These are phyloP conservation scores for Elmis aenea DNA, from an alignment of 2,888 invertebrate genomes.

Conservation along the genomic window DNA sequence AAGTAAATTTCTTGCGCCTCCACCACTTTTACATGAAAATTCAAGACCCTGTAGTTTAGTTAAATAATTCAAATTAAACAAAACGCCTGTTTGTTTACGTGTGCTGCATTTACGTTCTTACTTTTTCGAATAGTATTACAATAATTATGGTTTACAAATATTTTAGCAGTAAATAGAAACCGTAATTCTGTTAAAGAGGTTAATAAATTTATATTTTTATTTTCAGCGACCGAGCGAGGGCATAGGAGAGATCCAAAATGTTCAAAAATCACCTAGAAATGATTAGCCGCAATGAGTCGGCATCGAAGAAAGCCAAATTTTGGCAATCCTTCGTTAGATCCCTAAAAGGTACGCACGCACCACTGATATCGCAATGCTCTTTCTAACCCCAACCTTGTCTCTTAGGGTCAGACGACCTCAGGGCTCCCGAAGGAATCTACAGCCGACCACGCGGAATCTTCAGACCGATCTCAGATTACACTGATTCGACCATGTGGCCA, in stretches of 20 bases:
- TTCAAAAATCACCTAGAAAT: slow-evolving; percentile 89
- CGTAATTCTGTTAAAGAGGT: neutral
- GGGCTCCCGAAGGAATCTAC: slow-evolving; percentile 68
- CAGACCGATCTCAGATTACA: slow-evolving; percentile 66
- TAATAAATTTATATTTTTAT: neutral
- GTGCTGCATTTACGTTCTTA: no score
- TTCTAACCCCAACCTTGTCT: slow-evolving; percentile 8
- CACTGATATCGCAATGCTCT: slow-evolving; percentile 3
- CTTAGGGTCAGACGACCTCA: slow-evolving; percentile 85
- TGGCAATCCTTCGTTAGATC: slow-evolving; percentile 92
- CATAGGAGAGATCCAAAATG: slow-evolving; percentile 61
- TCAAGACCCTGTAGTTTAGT: no score
- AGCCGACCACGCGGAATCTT: slow-evolving; percentile 62
- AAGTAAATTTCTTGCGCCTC: no score
- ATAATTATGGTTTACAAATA: no score
- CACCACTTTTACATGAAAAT: no score
- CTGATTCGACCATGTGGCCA: slow-evolving; percentile 68
- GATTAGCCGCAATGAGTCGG: slow-evolving; percentile 88
- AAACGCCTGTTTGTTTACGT: no score
- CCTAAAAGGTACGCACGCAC: slow-evolving; percentile 70
- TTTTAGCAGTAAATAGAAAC: neutral
- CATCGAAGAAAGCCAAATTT: slow-evolving; percentile 89
- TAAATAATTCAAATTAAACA: no score
- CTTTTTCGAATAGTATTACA: no score
- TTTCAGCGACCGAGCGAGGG: slow-evolving; percentile 71